phyloP scores from a whole-genome alignment of 2,113 vertebrate species.

The Gila orcuttii region DNA sequence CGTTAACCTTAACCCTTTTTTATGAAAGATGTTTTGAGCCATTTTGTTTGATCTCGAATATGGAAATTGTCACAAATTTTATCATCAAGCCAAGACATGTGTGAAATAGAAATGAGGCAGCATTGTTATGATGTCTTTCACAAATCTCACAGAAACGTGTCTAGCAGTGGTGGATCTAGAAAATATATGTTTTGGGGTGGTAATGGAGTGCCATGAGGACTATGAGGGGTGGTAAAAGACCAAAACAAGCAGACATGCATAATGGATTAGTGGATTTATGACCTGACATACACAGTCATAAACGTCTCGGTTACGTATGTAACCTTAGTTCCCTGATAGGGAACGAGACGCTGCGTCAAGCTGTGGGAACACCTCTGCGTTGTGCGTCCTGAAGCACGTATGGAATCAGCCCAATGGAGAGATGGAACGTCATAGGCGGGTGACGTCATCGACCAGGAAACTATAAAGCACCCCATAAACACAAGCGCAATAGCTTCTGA shows the following conservation, averaged over 20 bases:
- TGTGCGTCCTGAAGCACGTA: too few relatives aligned
- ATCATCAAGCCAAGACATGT: not conserved
- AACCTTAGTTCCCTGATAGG: too few relatives aligned
- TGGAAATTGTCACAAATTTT: not conserved
- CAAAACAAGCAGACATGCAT: not conserved
- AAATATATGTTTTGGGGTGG: not conserved
- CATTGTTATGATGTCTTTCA: not conserved
- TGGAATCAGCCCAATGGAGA: too few relatives aligned
- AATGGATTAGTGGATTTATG: not conserved
- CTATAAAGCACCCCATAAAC: too few relatives aligned
- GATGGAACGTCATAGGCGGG: too few relatives aligned
- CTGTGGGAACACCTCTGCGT: too few relatives aligned
- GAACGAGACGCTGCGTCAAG: too few relatives aligned
- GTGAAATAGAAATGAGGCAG: not conserved
- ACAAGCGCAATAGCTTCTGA: too few relatives aligned
- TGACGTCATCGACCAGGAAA: too few relatives aligned
- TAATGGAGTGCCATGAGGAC: not conserved
- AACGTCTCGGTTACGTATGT: too few relatives aligned
- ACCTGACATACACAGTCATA: not conserved
- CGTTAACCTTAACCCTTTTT: not conserved
- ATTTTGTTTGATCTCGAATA: not conserved
- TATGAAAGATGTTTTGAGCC: not conserved
- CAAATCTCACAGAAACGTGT: not conserved
- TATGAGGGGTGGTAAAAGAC: not conserved
- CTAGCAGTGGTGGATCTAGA: not conserved